Evolutionary conservation across 2,113 vertebrate genomes (phyloP).

Genomic region (Callaeas wilsoni): DNA sequence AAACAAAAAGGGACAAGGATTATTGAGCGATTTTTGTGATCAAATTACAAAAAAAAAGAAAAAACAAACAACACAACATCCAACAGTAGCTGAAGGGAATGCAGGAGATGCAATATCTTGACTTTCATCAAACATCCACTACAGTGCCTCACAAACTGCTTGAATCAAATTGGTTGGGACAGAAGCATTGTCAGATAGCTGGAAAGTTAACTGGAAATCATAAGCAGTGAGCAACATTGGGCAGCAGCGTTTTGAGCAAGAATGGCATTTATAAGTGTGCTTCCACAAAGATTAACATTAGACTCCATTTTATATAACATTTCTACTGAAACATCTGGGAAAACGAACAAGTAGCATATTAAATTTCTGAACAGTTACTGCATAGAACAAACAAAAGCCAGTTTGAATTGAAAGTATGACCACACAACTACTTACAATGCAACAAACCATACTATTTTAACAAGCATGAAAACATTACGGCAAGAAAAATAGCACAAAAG

Average conservation of each 20-base stretch:
- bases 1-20: neutral
- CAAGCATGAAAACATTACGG: neutral
- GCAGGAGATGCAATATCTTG: neutral
- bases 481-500: neutral
- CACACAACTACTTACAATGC: neutral
- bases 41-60: neutral
- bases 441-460: neutral
- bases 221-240: neutral
- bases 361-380: neutral
- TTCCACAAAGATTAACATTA: neutral
- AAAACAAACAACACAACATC: neutral
- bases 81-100: neutral
- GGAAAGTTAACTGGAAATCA: neutral
- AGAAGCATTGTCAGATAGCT: neutral
- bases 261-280: neutral
- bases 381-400: neutral
- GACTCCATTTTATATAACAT: neutral
- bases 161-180: neutral
- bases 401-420: neutral
- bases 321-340: neutral
- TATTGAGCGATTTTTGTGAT: neutral
- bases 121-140: neutral
- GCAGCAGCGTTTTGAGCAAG: neutral
- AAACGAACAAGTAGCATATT: neutral
- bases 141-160: neutral